phyloP scores from a whole-genome alignment of 2,797 vertebrate species.

The Spinus pinus region DNA sequence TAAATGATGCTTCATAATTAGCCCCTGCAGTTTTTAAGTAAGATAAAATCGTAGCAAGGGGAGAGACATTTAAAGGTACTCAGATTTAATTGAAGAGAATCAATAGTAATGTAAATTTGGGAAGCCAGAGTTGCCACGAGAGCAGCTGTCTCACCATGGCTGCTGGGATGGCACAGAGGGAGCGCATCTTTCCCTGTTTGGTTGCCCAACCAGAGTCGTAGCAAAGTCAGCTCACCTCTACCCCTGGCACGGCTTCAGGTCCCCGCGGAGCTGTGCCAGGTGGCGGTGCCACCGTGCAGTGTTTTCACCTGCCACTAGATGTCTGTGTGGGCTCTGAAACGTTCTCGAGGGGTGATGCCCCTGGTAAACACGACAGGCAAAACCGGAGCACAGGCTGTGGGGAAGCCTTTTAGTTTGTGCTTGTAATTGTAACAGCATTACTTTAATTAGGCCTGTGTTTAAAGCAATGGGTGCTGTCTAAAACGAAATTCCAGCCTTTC shows the following conservation, averaged over 20 bases:
- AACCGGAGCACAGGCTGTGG: not conserved
- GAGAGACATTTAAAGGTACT: not conserved
- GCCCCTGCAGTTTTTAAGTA: not conserved
- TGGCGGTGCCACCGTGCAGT: not conserved
- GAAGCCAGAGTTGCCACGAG: not conserved
- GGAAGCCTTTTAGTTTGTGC: not conserved
- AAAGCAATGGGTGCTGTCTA: not conserved
- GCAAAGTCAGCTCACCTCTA: not conserved
- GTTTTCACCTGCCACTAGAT: conserved; percentile 59
- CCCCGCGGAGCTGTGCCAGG: not conserved
- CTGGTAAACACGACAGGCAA: not conserved
- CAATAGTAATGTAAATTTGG: not conserved
- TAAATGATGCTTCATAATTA: not conserved
- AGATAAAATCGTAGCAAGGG: not conserved
- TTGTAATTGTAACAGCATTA: not conserved
- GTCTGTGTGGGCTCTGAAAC: conserved; percentile 60
- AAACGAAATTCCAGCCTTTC: not conserved
- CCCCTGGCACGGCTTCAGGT: not conserved
- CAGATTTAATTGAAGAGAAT: not conserved
- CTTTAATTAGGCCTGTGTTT: not conserved
- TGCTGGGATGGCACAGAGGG: not conserved
- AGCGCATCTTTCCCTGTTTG: not conserved
- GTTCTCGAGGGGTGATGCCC: conserved; percentile 15
- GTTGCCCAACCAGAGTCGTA: not conserved
- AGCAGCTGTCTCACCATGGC: not conserved